Evolutionary conservation across 2,797 vertebrate species (phyloP).

Genomic region (Mus spretus): DNA sequence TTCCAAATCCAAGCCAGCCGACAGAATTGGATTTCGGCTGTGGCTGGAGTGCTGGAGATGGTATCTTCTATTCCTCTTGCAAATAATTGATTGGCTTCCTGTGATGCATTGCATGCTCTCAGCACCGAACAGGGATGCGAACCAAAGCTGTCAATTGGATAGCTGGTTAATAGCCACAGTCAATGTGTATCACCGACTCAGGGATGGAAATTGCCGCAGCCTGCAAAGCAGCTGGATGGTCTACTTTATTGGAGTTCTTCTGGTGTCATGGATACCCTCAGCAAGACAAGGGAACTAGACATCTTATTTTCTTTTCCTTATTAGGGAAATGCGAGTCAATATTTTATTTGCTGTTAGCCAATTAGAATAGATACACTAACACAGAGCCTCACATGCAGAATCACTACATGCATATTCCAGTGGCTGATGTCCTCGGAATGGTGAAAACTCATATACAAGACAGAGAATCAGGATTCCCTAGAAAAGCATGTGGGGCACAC

Average conservation of each 20-base stretch:
- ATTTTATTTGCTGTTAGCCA: slow-evolving; percentile 29
- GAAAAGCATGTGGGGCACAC: background rate
- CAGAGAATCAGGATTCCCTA: background rate
- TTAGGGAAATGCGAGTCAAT: background rate
- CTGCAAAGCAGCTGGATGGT: background rate
- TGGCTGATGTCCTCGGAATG: background rate
- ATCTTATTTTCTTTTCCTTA: slow-evolving; percentile 13
- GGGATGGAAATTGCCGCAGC: background rate
- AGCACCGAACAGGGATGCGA: slow-evolving; percentile 52
- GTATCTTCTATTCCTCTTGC: slow-evolving; percentile 40
- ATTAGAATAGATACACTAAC: background rate
- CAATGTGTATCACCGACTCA: background rate
- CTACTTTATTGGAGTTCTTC: background rate
- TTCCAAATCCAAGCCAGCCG: slow-evolving; percentile 64
- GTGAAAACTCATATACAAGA: background rate
- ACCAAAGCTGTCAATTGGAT: slow-evolving; percentile 6
- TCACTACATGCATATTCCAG: background rate
- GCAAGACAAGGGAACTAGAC: background rate
- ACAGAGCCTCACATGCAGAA: background rate
- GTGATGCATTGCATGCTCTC: slow-evolving; percentile 33
- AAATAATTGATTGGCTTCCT: slow-evolving; percentile 74
- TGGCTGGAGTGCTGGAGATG: slow-evolving; percentile 51
- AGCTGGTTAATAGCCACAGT: slow-evolving; percentile 60
- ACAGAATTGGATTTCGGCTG: slow-evolving; percentile 71
- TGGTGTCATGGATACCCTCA: background rate